phyloP scores from a whole-genome alignment of 2,888 invertebrate genomes.

The Zonitis immaculata region DNA sequence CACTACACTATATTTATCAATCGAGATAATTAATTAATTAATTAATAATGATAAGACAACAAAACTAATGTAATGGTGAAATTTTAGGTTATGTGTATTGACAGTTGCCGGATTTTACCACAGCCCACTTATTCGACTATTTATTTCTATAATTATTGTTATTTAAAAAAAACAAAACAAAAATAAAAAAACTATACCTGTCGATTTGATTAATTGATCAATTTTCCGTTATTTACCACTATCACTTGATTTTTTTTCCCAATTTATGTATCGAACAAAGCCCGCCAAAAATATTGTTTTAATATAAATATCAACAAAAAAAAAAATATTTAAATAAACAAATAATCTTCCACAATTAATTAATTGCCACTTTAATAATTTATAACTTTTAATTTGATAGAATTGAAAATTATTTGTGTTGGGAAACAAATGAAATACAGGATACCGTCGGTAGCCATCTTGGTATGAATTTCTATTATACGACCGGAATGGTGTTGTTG shows the following conservation, averaged over 20 bases:
- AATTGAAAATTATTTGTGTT: not conserved
- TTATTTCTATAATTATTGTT: not conserved
- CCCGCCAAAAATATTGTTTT: conserved; percentile 1
- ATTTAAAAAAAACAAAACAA: too few relatives aligned
- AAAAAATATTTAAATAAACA: too few relatives aligned
- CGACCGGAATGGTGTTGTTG: not conserved
- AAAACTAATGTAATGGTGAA: too few relatives aligned
- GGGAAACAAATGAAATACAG: conserved; percentile 4
- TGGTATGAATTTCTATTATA: conserved; percentile 36
- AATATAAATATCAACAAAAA: too few relatives aligned
- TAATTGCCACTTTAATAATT: too few relatives aligned
- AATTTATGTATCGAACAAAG: not conserved
- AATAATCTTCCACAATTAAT: too few relatives aligned
- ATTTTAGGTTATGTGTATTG: not conserved
- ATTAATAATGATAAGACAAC: too few relatives aligned
- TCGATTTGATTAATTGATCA: not conserved
- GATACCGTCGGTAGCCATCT: conserved; percentile 50
- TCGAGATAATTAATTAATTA: too few relatives aligned
- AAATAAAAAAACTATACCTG: not conserved
- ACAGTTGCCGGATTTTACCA: conserved; percentile 1
- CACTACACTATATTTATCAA: too few relatives aligned
- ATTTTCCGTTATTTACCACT: too few relatives aligned
- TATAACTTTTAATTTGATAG: too few relatives aligned
- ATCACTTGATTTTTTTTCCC: too few relatives aligned
- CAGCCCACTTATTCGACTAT: not conserved